Evolutionary conservation across 2,888 invertebrate genomes (phyloP), one percentile per base, ranked within the genome.

Genomic region (Ariolimax columbianus): DNA sequence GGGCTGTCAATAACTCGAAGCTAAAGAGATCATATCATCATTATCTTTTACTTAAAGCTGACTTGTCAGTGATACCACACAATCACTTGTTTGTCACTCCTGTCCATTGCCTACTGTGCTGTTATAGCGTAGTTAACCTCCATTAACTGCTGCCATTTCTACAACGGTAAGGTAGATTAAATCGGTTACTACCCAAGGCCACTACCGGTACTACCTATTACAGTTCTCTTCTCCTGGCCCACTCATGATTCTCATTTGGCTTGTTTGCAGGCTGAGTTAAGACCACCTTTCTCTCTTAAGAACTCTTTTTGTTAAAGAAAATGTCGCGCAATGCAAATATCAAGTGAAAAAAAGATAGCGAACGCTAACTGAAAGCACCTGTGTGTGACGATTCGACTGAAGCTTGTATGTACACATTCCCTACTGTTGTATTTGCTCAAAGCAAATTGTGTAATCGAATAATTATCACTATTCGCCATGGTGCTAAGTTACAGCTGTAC

Each of bases 311-410:
- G 1, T 4, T 14, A 40, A 17, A 38, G 40, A 4, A 72, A 38
- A 72, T 40, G 40, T 38, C 70, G 38, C 33, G 33, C 30, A 66
- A 66, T 40, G 72, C 40, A 72, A 72, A 72, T 72, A 40, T 72
- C 72, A 40, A 26, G 26, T 26, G 72, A 4, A 26, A 38, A 72
- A 40, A 40, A 72, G n/a, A 33, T 33, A 30, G 14, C 11, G 40
- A 40, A 72, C 19, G 17, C 26, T 26, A 26, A 40, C 19, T 40
- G 70, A 38, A 30, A 68, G n/a, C 26, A 11, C 23, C 40, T 23
- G 26, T 72, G 72, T 40, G 72, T 26, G 6, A 19, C 11, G n/a
- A 26, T n/a, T 1, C 19, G 9, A 11, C 38, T 23, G 72, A 23
- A 72, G 19, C 4, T 1, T 40, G 40, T 72, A 26, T 72, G 72